Conservation (phyloP, 2,113 vertebrate genomes). For the Anguilla rostrata region DNA sequence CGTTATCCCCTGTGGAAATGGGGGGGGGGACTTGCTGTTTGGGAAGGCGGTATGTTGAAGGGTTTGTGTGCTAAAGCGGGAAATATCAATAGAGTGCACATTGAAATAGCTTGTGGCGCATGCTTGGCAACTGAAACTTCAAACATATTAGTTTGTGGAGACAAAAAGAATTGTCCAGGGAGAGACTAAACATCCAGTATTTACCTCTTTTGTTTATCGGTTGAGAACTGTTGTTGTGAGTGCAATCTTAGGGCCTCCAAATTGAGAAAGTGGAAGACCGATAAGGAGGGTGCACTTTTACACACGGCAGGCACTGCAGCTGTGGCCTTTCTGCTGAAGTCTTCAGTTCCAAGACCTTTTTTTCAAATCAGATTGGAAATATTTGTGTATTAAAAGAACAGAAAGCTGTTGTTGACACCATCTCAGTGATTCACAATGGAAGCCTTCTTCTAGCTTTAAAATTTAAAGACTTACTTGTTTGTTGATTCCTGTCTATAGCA, state of each 20-base stretch:
- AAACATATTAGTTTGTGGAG: constrained; percentile 70
- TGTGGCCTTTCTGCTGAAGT: not conserved
- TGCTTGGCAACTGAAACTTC: constrained; percentile 62
- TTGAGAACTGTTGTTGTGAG: constrained; percentile 58
- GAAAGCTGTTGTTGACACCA: not conserved
- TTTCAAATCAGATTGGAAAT: not conserved
- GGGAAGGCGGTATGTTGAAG: constrained; percentile 48
- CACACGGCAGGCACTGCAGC: not conserved
- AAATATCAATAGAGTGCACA: constrained; percentile 68
- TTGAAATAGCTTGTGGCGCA: constrained; percentile 68
- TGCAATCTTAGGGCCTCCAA: constrained; percentile 20
- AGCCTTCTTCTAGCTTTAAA: not conserved
- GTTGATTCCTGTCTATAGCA: not conserved
- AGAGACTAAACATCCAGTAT: constrained; percentile 55
- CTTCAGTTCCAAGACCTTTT: not conserved
- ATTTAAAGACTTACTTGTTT: not conserved
- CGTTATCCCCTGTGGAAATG: constrained; percentile 53
- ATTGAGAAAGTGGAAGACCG: constrained; percentile 39
- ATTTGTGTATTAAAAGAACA: not conserved
- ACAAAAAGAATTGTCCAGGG: constrained; percentile 56
- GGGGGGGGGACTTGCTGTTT: constrained; percentile 50
- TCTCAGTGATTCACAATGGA: not conserved
- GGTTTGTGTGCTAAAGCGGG: constrained; percentile 66
- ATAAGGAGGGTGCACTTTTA: not conserved
- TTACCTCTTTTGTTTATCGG: constrained; percentile 55